These are phyloP conservation scores for Strigamia crassipes DNA, from an alignment of 2,888 invertebrate species.

Conservation along the genomic window DNA sequence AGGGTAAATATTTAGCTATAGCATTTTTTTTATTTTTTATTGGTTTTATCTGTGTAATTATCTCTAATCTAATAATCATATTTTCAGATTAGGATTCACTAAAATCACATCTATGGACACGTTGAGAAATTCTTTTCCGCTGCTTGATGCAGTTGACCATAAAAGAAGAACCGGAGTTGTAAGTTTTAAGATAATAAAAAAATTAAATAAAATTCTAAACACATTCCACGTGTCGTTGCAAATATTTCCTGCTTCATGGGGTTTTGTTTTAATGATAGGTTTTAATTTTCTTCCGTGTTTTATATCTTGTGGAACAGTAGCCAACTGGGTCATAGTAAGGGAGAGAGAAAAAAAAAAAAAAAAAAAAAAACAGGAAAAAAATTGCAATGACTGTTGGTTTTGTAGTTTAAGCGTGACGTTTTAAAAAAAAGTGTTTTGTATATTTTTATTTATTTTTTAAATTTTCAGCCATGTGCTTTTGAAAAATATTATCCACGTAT, in stretches of 20 bases:
- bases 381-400: too few relatives aligned
- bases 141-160: conserved; percentile 67
- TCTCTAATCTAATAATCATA: not conserved
- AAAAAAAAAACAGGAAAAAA: too few relatives aligned
- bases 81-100: conserved; percentile 65
- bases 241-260: too few relatives aligned
- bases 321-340: too few relatives aligned
- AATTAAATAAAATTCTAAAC: conserved; percentile 15
- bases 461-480: conserved; percentile 62
- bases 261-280: too few relatives aligned
- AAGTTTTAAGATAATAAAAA: conserved; percentile 50
- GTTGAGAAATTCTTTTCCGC: conserved; percentile 65
- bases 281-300: too few relatives aligned
- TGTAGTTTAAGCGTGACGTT: not conserved
- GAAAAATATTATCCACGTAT: conserved; percentile 64
- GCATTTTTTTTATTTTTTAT: not conserved
- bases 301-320: too few relatives aligned
- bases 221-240: too few relatives aligned
- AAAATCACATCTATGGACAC: conserved; percentile 66
- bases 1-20: conserved; percentile 53
- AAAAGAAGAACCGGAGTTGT: conserved; percentile 58
- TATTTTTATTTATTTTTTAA: conserved; percentile 47
- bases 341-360: too few relatives aligned
- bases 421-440: too few relatives aligned
- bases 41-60: not conserved